These are phyloP conservation scores for Drosophila pegasa DNA, from an alignment of 2,888 invertebrate species.

Conservation along the genomic window DNA sequence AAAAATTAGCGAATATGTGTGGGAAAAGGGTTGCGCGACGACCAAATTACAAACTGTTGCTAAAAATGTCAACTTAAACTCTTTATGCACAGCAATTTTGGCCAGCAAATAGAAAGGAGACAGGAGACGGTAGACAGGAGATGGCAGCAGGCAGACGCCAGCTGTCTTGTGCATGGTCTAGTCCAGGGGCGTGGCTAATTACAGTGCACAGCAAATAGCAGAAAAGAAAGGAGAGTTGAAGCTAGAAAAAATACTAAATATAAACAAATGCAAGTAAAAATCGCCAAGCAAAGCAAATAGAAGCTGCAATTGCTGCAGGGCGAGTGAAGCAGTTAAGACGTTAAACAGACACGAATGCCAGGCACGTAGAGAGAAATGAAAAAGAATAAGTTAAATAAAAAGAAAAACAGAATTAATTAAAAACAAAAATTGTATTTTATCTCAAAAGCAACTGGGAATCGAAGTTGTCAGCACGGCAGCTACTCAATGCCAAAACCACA, in stretches of 20 bases:
- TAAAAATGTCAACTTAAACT: slow-evolving; percentile 76
- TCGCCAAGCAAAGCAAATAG: not conserved
- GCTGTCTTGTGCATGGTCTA: slow-evolving; percentile 47
- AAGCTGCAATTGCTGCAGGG: slow-evolving; percentile 33
- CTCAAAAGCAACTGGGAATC: slow-evolving; percentile 16
- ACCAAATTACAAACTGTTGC: slow-evolving; percentile 79
- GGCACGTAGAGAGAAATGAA: slow-evolving; percentile 52
- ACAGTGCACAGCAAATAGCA: slow-evolving; percentile 67
- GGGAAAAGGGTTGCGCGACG: slow-evolving; percentile 50
- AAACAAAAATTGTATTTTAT: slow-evolving; percentile 68
- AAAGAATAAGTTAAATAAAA: no score
- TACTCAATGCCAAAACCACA: slow-evolving; percentile 37
- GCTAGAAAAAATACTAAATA: slow-evolving; percentile 32
- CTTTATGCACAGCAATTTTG: slow-evolving; percentile 67
- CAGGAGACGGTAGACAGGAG: slow-evolving; percentile 14
- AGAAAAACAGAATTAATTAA: slow-evolving; percentile 71
- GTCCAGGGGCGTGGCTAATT: slow-evolving; percentile 61
- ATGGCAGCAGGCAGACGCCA: slow-evolving; percentile 49
- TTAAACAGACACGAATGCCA: slow-evolving; percentile 64
- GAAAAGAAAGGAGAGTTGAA: slow-evolving; percentile 8
- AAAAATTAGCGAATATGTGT: slow-evolving; percentile 56
- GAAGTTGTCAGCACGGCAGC: slow-evolving; percentile 45
- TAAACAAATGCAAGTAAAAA: slow-evolving; percentile 61
- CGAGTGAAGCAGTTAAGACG: slow-evolving; percentile 50
- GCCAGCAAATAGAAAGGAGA: slow-evolving; percentile 38